Conservation (phyloP, 2,888 invertebrate species). For the Hesperia comma region DNA sequence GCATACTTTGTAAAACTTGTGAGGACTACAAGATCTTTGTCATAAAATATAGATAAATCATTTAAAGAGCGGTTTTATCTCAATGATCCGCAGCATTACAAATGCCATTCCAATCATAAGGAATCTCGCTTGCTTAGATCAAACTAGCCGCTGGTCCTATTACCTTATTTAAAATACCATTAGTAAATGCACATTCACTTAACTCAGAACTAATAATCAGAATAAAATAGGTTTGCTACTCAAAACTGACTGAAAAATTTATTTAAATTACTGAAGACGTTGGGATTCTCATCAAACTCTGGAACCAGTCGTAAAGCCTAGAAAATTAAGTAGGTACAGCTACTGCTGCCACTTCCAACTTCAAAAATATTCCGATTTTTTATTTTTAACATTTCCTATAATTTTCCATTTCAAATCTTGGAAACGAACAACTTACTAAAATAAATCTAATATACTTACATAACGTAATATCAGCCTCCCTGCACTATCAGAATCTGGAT, state of each 20-base stretch:
- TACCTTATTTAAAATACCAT: constrained; percentile 15
- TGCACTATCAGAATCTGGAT: background rate
- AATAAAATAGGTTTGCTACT: too few relatives aligned
- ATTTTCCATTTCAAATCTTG: background rate
- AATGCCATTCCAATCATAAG: constrained; percentile 4
- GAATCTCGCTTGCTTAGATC: constrained; percentile 5
- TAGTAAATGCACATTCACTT: too few relatives aligned
- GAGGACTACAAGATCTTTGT: background rate
- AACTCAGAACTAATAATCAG: too few relatives aligned
- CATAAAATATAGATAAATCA: background rate
- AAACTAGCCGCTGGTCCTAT: constrained; percentile 5
- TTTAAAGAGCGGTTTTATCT: constrained; percentile 11
- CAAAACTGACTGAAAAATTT: too few relatives aligned
- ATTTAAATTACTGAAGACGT: too few relatives aligned
- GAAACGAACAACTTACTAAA: background rate
- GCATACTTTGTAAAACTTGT: background rate
- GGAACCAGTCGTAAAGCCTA: background rate
- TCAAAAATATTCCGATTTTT: background rate
- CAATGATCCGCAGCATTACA: constrained; percentile 1
- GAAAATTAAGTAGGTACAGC: too few relatives aligned
- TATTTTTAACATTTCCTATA: background rate
- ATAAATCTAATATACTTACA: background rate
- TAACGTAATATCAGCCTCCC: background rate
- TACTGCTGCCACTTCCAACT: too few relatives aligned
- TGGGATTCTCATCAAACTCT: background rate